Percentiles rank a stretch among this genome's conserved stretches.
phyloP scores from a whole-genome alignment of 2,888 invertebrate genomes.

The Phymatocera aterrima region DNA sequence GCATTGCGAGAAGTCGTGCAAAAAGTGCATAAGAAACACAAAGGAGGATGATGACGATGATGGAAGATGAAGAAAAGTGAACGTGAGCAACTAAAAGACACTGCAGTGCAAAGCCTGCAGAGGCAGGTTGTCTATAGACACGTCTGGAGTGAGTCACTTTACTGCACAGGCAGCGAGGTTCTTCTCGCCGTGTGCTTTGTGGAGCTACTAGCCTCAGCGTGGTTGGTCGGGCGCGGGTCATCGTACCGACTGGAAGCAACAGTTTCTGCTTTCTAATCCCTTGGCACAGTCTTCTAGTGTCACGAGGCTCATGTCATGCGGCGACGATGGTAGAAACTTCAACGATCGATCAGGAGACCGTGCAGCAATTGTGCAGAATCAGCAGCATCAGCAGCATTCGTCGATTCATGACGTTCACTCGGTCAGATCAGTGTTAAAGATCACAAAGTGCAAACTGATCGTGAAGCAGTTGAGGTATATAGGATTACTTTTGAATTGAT shows the following conservation, averaged over 20 bases:
- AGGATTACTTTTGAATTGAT: not conserved
- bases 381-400: not conserved
- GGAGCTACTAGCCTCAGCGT: slow-evolving; percentile 12
- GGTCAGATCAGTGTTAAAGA: not conserved
- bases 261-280: slow-evolving; percentile 44
- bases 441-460: not conserved
- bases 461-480: not conserved
- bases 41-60: too few species aligned
- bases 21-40: not conserved
- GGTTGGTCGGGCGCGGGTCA: slow-evolving; percentile 3
- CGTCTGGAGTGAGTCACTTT: slow-evolving; percentile 12
- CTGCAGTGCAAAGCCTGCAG: not conserved
- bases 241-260: slow-evolving; percentile 39
- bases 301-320: not conserved
- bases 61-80: slow-evolving; percentile 46
- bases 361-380: too few species aligned
- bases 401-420: not conserved
- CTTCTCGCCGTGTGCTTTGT: slow-evolving; percentile 3
- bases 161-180: slow-evolving; percentile 8
- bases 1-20: not conserved
- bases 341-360: not conserved
- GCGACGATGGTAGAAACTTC: not conserved
- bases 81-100: slow-evolving; percentile 47
- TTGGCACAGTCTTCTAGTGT: slow-evolving; percentile 10
- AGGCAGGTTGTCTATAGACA: not conserved